A percentile compares a stretch with the other conserved stretches of the same genome.
These are phyloP conservation scores for Craseonycteris thonglongyai DNA, from an alignment of 2,113 vertebrate genomes.

Conservation along the genomic window DNA sequence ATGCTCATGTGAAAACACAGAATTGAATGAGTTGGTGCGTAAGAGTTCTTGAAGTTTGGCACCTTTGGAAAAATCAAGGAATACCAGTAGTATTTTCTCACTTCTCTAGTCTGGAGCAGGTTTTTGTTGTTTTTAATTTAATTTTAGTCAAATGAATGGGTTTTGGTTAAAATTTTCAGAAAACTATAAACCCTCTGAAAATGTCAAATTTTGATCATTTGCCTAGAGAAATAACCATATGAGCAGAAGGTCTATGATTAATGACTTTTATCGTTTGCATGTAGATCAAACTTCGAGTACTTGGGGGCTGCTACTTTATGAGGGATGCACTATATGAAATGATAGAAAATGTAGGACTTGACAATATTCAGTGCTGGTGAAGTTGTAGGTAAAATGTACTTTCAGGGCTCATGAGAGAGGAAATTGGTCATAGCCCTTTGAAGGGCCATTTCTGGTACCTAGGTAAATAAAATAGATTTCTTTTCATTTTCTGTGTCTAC, in stretches of 20 bases:
- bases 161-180: background rate
- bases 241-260: background rate
- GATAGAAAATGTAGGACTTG: background rate
- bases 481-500: background rate
- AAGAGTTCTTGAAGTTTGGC: background rate
- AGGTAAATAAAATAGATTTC: background rate
- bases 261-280: background rate
- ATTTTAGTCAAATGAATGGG: background rate
- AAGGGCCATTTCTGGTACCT: background rate
- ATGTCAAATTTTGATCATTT: background rate
- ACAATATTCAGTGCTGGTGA: background rate
- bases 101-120: background rate
- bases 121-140: background rate
- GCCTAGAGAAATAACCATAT: background rate
- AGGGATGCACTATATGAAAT: background rate
- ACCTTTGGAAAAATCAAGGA: constrained; percentile 16
- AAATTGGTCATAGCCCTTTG: background rate
- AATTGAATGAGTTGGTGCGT: background rate
- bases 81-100: background rate
- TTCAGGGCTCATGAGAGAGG: background rate
- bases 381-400: background rate
- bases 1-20: constrained; percentile 33
- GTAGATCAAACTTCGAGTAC: background rate
- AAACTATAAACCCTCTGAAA: background rate
- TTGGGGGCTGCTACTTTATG: too few relatives aligned